Conservation (phyloP, 2,797 vertebrate species). For the Lagorchestes hirsutus region DNA sequence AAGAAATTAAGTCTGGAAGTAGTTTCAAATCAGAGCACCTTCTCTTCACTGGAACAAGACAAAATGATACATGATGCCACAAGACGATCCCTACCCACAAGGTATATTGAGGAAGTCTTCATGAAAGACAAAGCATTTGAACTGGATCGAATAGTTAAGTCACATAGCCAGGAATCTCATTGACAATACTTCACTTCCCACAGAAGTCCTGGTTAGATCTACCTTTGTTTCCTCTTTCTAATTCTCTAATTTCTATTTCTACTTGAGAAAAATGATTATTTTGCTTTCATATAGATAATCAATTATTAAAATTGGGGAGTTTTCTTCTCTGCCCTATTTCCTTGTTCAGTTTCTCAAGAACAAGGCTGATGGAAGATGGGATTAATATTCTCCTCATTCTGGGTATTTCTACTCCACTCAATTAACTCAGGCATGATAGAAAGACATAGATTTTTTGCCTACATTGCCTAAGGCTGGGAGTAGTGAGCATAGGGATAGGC, state of each 20-base stretch:
- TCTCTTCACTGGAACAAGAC: neutral
- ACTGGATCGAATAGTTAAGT: neutral
- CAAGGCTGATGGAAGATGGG: neutral
- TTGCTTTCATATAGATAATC: neutral
- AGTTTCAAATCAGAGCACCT: neutral
- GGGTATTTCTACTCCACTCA: neutral
- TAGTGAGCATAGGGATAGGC: neutral
- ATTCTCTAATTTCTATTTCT: neutral
- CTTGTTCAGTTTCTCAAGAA: neutral
- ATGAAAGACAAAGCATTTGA: neutral
- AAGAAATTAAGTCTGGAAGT: neutral
- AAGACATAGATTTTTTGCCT: neutral
- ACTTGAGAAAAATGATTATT: neutral
- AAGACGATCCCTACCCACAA: neutral
- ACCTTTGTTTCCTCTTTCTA: neutral
- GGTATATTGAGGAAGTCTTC: neutral
- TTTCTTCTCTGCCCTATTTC: neutral
- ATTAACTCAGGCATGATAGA: neutral
- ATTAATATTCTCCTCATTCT: neutral
- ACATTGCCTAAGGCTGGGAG: too few species aligned
- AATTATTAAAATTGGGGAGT: neutral
- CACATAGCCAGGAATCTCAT: neutral
- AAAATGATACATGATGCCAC: neutral
- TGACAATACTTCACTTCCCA: neutral
- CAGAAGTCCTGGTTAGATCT: neutral